Base-by-base conservation (phyloP, 1,140 invertebrate species). In the Papilio polyxenes region DNA sequence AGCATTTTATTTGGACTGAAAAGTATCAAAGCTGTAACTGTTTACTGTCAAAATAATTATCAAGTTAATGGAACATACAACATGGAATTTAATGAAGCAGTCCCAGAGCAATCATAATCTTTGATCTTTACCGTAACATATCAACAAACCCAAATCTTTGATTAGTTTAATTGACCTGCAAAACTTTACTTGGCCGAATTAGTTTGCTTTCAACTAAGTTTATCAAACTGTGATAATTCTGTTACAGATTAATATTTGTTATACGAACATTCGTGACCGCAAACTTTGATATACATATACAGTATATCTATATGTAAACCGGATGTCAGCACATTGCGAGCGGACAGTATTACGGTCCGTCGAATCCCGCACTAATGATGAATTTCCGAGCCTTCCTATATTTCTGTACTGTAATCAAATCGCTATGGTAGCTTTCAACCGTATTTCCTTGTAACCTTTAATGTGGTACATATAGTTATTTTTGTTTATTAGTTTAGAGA, bases 151-250 rank as follows among this genome's bases (percentile, higher is more conserved):
- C 13, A 7, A 17, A 72, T 72, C 65, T 37, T 40, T 17, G 11
- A 72, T 72, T 40, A 72, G 15, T 72, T 72, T 15, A 72, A 72
- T 72, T 37, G 65, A 72, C 65, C 31, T 37, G 31, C 23, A 40
- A 40, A 72, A 72, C 65, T 72, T 72, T 15, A 6, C 31, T 72
- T 72, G 65, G 37, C 65, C 65, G 65, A 17, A 72, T 72, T 13
- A 17, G 31, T 37, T 72, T 72, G 65, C 65, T 40, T 72, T 72
- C 65, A 72, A 72, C 37, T 40, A 40, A 37, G 65, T 72, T 72
- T 72, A 72, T 17, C 31, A 37, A 72, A 37, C 65, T 37, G 31
- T 72, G 3, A 17, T 72, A 72, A 37, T 72, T 37, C 65, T 37
- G 31, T 37, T 72, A 37, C 23, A 72, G 23, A 11, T 72, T 72